Conservation (phyloP, 2,113 vertebrate genomes). For the Mastomys coucha region DNA sequence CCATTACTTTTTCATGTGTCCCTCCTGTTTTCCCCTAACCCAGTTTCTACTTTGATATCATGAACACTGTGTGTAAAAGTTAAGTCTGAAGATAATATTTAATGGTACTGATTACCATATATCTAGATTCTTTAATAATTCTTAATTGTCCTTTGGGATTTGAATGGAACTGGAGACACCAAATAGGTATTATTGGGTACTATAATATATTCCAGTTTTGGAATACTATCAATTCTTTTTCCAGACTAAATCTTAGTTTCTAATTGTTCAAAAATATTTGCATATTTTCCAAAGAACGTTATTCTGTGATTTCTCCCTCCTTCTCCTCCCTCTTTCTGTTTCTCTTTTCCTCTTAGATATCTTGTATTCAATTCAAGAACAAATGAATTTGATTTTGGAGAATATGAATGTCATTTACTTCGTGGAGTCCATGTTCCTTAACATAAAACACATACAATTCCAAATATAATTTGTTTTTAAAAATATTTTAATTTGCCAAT, state of each 20-base stretch:
- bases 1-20: not conserved
- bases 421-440: constrained; percentile 69
- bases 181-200: not conserved
- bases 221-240: not conserved
- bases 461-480: constrained; percentile 80
- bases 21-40: not conserved
- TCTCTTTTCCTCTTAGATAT: constrained; percentile 1
- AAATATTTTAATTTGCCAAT: constrained; percentile 76
- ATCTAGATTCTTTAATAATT: not conserved
- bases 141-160: not conserved
- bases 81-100: not conserved
- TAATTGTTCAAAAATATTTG: not conserved
- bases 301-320: not conserved
- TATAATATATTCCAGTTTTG: not conserved
- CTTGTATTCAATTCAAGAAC: not conserved
- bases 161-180: not conserved
- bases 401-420: constrained; percentile 78
- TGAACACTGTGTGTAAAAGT: not conserved
- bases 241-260: not conserved
- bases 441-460: constrained; percentile 79
- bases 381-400: constrained; percentile 66
- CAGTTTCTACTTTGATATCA: not conserved
- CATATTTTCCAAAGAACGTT: not conserved
- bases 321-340: not conserved
- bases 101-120: not conserved